These are phyloP conservation scores for Panthera tigris DNA, from an alignment of 2,113 vertebrate species.

Conservation along the genomic window DNA sequence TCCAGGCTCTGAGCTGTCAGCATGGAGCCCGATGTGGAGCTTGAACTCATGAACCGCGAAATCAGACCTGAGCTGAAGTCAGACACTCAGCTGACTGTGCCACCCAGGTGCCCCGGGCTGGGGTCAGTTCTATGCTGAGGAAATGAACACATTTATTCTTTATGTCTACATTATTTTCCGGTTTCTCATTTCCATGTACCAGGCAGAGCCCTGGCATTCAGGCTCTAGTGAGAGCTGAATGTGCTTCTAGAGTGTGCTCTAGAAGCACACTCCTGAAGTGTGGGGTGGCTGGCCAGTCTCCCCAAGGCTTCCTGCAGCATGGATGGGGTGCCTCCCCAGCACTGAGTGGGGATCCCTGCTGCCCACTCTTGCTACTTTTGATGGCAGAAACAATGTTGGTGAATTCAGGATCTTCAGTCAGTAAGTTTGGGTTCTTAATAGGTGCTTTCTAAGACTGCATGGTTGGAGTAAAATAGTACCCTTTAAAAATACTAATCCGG, in stretches of 20 bases:
- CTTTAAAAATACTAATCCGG: background rate
- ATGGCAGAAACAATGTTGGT: background rate
- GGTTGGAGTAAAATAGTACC: background rate
- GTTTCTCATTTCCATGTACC: background rate
- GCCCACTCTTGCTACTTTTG: background rate
- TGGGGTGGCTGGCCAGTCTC: background rate
- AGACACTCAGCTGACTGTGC: too few species aligned
- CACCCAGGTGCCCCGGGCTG: too few species aligned
- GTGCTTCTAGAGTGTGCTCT: too few species aligned
- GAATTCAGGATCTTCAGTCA: background rate
- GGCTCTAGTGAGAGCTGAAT: too few species aligned
- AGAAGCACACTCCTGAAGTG: background rate
- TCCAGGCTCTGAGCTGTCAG: too few species aligned
- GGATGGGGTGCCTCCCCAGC: fast-evolving
- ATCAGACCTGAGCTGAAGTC: too few species aligned
- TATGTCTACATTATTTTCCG: background rate
- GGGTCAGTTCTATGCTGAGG: background rate
- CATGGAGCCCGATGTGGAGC: too few species aligned
- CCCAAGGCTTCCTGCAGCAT: background rate
- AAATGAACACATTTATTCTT: background rate
- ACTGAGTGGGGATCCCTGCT: background rate
- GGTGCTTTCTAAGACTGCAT: background rate
- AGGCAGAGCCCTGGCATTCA: background rate
- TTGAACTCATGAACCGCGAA: too few species aligned
- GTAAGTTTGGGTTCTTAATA: background rate